Evolutionary conservation across 2,797 vertebrate genomes (phyloP).

Genomic region (Catharus ustulatus): DNA sequence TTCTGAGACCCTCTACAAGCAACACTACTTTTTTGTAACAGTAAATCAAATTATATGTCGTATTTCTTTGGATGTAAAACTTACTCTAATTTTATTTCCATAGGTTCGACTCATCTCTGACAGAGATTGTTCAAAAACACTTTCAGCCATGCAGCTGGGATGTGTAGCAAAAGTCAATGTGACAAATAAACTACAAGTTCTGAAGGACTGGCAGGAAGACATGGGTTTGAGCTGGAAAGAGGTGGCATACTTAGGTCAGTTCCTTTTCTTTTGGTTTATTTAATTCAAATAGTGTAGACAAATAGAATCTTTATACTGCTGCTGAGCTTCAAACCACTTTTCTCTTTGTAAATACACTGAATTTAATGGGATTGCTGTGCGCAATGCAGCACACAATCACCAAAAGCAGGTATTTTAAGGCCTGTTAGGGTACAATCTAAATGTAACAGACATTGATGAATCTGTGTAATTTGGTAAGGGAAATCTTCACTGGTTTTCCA

Average conservation of each 20-base stretch:
- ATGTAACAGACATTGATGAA: not conserved
- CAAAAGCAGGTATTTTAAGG: not conserved
- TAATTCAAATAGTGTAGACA: not conserved
- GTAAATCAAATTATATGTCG: not conserved
- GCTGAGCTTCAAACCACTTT: not conserved
- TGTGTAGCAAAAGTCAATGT: conserved; percentile 73
- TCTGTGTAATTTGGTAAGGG: not conserved
- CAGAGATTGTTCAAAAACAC: conserved; percentile 70
- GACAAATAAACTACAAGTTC: conserved; percentile 70
- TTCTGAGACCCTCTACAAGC: not conserved
- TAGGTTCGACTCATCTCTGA: conserved; percentile 87
- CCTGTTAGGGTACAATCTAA: not conserved
- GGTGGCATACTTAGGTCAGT: conserved; percentile 90
- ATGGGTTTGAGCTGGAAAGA: conserved; percentile 85
- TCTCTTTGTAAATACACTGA: not conserved
- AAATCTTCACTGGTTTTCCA: not conserved
- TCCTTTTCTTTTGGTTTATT: not conserved
- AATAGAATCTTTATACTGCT: not conserved
- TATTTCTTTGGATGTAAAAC: not conserved
- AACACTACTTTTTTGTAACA: not conserved
- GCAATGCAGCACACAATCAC: not conserved
- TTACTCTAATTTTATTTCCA: not conserved
- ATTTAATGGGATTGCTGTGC: not conserved
- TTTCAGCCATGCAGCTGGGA: conserved; percentile 75
- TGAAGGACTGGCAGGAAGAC: conserved; percentile 74